phyloP scores from a whole-genome alignment of 1,140 invertebrate species.

The Drosophila sp. region DNA sequence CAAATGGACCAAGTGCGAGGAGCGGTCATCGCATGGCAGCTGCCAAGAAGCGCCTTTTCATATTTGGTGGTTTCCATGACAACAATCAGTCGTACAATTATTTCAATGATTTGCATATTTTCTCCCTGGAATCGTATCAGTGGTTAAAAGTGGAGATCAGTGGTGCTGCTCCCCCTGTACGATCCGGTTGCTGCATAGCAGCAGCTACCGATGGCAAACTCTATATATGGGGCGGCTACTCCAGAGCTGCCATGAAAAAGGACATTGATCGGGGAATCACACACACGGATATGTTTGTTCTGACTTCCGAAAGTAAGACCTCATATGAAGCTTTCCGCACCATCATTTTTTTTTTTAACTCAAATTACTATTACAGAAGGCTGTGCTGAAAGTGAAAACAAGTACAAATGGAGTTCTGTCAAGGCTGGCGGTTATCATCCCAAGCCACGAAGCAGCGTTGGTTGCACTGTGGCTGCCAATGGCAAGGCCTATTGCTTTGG shows the following conservation, averaged over 20 bases:
- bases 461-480: conserved; percentile 82
- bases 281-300: conserved; percentile 92
- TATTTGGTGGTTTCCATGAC: conserved; percentile 97
- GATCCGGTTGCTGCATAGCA: conserved; percentile 90
- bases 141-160: conserved; percentile 90
- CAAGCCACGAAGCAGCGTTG: conserved; percentile 88
- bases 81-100: conserved; percentile 94
- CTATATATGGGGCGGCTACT: conserved; percentile 94
- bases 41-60: conserved; percentile 89
- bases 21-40: conserved; percentile 96
- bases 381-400: conserved; percentile 84
- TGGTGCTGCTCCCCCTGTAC: conserved; percentile 87
- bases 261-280: conserved; percentile 91
- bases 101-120: conserved; percentile 94
- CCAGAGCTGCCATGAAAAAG: conserved; percentile 90
- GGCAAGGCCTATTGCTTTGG: conserved; percentile 86
- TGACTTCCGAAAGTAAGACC: conserved; percentile 88
- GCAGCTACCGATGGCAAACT: conserved; percentile 86
- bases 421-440: conserved; percentile 88
- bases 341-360: neutral
- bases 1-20: conserved; percentile 90
- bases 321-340: neutral
- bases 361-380: conserved; percentile 18
- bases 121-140: conserved; percentile 91
- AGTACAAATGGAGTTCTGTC: conserved; percentile 89